These are phyloP conservation scores for Capitella teleta DNA, from an alignment of 1,140 invertebrate genomes.

Conservation along the genomic window DNA sequence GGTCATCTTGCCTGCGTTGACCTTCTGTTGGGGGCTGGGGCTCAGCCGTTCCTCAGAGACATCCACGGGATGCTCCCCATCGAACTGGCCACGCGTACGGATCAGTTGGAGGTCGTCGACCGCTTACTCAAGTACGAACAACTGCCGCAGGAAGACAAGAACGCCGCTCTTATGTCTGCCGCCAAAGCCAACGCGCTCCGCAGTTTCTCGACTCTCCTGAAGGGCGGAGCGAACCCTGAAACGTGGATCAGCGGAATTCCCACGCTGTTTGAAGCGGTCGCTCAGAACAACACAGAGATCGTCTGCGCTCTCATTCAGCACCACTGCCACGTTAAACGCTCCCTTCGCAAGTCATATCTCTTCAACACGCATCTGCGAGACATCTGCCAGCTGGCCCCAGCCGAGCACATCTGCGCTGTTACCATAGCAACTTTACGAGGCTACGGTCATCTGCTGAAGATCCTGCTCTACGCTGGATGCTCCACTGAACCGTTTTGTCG, in stretches of 20 bases:
- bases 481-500: background rate
- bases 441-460: background rate
- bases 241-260: background rate
- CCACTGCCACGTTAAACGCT: background rate
- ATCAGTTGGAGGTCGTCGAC: background rate
- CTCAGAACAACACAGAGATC: background rate
- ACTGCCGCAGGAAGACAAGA: background rate
- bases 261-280: background rate
- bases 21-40: background rate
- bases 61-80: slow-evolving; percentile 3
- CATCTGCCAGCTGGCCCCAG: too few relatives aligned
- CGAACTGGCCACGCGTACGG: slow-evolving; percentile 1
- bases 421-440: background rate
- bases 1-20: background rate
- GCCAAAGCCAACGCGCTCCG: background rate
- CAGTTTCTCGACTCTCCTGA: background rate
- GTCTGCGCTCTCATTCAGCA: background rate
- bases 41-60: background rate
- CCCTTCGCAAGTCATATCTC: background rate
- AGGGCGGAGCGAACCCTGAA: background rate
- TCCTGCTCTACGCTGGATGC: background rate
- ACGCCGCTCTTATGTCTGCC: background rate
- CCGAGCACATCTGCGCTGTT: background rate
- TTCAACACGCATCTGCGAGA: background rate
- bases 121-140: background rate